Conservation (phyloP, 2,888 invertebrate species). For the Pammene fasciana region DNA sequence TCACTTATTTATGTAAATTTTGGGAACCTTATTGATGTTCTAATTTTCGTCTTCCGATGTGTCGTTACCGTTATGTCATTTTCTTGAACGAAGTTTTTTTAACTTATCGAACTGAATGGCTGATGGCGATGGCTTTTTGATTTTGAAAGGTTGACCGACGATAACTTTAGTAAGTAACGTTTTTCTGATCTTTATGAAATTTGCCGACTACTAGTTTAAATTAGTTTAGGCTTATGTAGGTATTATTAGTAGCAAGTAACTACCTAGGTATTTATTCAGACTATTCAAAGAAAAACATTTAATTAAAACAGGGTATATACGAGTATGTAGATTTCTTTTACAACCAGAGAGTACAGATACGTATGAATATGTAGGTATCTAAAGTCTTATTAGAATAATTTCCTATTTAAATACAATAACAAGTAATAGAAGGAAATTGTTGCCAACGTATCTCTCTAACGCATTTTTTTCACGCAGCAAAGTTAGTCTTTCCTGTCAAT, state of each 20-base stretch:
- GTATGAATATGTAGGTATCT: not conserved
- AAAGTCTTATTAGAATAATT: not conserved
- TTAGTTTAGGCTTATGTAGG: too few species aligned
- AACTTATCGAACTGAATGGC: too few species aligned
- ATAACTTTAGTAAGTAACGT: too few species aligned
- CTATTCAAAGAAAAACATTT: too few species aligned
- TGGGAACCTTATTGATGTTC: not conserved
- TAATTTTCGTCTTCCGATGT: not conserved
- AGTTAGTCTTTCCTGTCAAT: conserved; percentile 25
- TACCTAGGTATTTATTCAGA: too few species aligned
- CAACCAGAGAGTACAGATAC: not conserved
- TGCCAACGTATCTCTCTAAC: conserved; percentile 13
- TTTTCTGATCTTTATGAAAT: too few species aligned
- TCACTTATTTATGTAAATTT: not conserved
- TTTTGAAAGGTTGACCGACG: too few species aligned
- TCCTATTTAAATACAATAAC: conserved; percentile 7
- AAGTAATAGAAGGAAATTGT: not conserved
- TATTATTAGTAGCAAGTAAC: too few species aligned
- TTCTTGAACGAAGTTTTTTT: not conserved
- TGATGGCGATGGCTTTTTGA: too few species aligned
- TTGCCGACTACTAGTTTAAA: too few species aligned
- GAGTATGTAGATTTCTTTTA: too few species aligned
- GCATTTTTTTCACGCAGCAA: conserved; percentile 3
- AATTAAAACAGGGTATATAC: too few species aligned
- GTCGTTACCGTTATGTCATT: not conserved